Evolutionary conservation across 2,797 vertebrate genomes (phyloP), one percentile per base, ranked within the genome.

Genomic region (Poecilia gillii): DNA sequence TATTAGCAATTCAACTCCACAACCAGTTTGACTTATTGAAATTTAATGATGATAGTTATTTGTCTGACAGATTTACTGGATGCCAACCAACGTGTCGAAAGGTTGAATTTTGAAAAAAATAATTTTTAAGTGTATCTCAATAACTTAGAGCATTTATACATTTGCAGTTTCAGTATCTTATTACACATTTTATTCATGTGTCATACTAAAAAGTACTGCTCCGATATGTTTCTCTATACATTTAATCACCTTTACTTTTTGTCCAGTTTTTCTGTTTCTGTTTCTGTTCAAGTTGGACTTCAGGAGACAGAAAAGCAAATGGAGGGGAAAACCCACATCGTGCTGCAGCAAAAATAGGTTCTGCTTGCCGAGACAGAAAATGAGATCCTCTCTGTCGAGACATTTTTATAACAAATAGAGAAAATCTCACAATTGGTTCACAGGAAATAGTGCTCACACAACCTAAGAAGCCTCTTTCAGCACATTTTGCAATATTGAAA

Each of bases 241-340:
- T 28, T 59, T 1, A 36, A 64, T 41, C 0, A 36, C 23, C 36
- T 23, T 68, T 6, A 41, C 23, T 51, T 68, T 13, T 25, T 72
- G n/a, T 78, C 70, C 28, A 7, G n/a, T 25, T 6, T 79, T 20
- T 57, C 0, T 74, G 6, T 6, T 64, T 75, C 59, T 43, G 62
- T 72, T 76, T 80, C 31, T 77, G 68, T 28, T 4, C 81, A 72
- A 87, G 80, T 72, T 33, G 2, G 45, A 8, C 39, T 45, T 20
- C 74, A 47, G 36, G 0, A 4, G 73, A 28, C 51, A 23, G 72
- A 39, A 71, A 70, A 76, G 12, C 28, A 25, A 76, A 18, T 51
- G 77, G 36, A 5, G 14, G 55, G 57, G 43, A 74, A 25, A 46
- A 43, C 74, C 43, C 36, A 33, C 62, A 33, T 41, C 18, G 20